phyloP scores from a whole-genome alignment of 2,888 invertebrate species.

The Pecten maximus region DNA sequence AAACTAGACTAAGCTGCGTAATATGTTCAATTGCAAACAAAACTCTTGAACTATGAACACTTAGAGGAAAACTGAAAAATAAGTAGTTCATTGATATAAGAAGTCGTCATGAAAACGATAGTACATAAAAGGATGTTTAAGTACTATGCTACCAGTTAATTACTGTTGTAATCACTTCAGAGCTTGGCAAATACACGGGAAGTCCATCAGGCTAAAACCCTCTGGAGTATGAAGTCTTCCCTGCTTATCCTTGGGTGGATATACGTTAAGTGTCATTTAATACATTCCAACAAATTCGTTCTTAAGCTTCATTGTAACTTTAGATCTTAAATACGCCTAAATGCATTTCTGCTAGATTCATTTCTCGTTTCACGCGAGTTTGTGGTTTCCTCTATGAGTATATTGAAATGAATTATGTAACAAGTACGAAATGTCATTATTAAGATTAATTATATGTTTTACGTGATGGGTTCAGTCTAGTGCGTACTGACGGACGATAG shows the following conservation, averaged over 20 bases:
- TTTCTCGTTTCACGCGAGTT: not conserved
- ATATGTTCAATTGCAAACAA: too few species aligned
- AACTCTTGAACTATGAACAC: too few species aligned
- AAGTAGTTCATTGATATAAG: too few species aligned
- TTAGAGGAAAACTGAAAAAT: too few species aligned
- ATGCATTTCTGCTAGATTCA: not conserved
- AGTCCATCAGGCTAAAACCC: not conserved
- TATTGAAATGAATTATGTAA: conserved; percentile 24
- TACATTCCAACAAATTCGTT: not conserved
- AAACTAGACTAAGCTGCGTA: too few species aligned
- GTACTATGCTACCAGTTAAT: not conserved
- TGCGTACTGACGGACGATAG: not conserved
- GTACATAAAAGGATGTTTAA: too few species aligned
- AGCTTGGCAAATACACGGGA: not conserved
- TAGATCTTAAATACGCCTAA: not conserved
- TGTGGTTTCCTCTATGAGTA: not conserved
- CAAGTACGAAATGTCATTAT: not conserved
- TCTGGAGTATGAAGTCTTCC: not conserved
- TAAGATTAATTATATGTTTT: not conserved
- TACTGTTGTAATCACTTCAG: not conserved
- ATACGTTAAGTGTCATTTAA: not conserved
- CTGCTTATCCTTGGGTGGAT: not conserved
- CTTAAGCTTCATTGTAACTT: not conserved
- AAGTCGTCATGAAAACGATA: too few species aligned
- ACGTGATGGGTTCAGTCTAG: not conserved